Evolutionary conservation across 2,888 invertebrate genomes (phyloP), one percentile per base, ranked within the genome.

Genomic region (Rhyacophila evoluta): DNA sequence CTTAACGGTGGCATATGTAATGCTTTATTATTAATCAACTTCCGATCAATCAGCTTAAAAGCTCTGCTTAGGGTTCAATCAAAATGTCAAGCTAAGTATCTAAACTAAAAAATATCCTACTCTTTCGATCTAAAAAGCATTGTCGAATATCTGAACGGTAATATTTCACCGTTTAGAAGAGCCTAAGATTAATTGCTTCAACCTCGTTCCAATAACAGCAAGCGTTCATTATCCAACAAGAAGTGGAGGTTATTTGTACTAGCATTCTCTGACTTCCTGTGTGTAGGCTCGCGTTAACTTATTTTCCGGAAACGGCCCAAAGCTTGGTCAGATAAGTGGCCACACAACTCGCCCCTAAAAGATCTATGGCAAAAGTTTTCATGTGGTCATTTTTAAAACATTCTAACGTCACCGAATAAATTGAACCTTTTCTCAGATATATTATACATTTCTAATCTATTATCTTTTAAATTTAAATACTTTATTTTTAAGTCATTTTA

Each of bases 141-240:
- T 25, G 55, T 25, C 25, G 19, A 25, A 55, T 19, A 55, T 55
- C 55, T 19, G 55, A 55, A 55, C 25, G 2, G 55, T 19, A 55
- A 55, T 55, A 55, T 55, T 55, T 55, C 8, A 55, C 2, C 55
- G 55, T 1, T 55, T 55, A 6, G 55, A 55, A 55, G 25, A 55
- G 55, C 19, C 19, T 19, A 55, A 55, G 55, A 55, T 55, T 55
- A 55, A 55, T 55, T 55, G 55, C 55, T 25, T n/a, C 55, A 55
- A 19, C 25, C 25, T 55, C 55, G 55, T 55, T 55, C 55, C 25
- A 55, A 55, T 55, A 55, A 8, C 55, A 55, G 55, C 19, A 19
- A 55, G 55, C 55, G 19, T 55, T 55, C 55, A 55, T 55, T 55
- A 55, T 55, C 55, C 55, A 19, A 55, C 55, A 55, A 55, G 55